A percentile compares a stretch with the other conserved stretches of the same genome.
Evolutionary conservation across 2,113 vertebrate species (phyloP).

Genomic region (Cyanoliseus patagonus): DNA sequence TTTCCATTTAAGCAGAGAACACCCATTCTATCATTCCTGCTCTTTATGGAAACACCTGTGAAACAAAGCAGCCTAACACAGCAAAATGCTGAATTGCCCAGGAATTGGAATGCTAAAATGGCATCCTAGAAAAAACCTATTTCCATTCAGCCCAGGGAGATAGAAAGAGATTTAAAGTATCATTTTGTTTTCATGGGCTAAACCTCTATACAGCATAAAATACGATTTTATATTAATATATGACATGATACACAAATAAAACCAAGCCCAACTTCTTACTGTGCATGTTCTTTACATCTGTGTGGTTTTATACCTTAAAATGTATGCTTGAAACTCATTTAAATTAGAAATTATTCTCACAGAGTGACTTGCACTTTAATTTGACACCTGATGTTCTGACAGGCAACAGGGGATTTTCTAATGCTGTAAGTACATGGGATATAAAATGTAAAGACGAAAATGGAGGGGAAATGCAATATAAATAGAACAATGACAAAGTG

Average conservation of each 20-base stretch:
- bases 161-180: not conserved
- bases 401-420: not conserved
- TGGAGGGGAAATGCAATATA: not conserved
- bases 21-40: not conserved
- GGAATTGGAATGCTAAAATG: slow-evolving; percentile 9
- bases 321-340: not conserved
- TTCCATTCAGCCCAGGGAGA: not conserved
- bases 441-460: not conserved
- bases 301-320: not conserved
- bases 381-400: not conserved
- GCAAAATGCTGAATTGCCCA: not conserved
- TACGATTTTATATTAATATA: not conserved
- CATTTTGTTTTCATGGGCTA: not conserved
- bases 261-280: not conserved
- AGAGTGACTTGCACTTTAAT: not conserved
- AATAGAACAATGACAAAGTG: not conserved
- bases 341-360: not conserved
- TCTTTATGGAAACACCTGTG: not conserved
- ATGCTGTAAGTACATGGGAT: not conserved
- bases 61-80: not conserved
- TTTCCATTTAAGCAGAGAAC: not conserved
- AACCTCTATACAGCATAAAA: not conserved
- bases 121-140: not conserved
- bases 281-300: not conserved
- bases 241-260: not conserved